Conservation (phyloP, 2,888 invertebrate genomes). For the Pyrochroa serraticornis region DNA sequence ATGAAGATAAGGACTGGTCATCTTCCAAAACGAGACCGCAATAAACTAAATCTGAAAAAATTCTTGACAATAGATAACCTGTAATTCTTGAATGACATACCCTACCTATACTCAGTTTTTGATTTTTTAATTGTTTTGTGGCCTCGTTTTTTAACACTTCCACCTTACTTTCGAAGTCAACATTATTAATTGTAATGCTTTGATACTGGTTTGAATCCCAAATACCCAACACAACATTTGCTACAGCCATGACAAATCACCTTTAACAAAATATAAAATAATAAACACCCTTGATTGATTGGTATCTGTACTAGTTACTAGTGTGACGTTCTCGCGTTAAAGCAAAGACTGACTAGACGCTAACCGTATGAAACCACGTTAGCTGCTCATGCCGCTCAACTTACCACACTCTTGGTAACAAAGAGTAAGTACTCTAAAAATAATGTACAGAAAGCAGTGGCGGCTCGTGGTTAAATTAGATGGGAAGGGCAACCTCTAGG, state of each 20-base stretch:
- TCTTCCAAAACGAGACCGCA: slow-evolving; percentile 74
- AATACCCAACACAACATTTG: slow-evolving; percentile 58
- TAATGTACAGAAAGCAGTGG: no score
- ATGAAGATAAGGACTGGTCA: slow-evolving; percentile 65
- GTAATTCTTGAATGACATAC: background rate
- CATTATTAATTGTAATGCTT: slow-evolving; percentile 65
- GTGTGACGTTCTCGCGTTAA: no score
- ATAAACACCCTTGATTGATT: no score
- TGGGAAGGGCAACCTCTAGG: no score
- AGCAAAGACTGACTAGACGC: no score
- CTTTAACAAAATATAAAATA: no score
- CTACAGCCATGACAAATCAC: slow-evolving; percentile 18
- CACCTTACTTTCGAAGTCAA: slow-evolving; percentile 67
- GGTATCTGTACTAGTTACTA: no score
- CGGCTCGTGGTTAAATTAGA: no score
- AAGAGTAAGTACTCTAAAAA: no score
- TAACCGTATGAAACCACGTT: no score
- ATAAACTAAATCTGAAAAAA: slow-evolving; percentile 68
- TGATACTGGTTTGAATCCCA: slow-evolving; percentile 61
- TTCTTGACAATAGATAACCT: background rate
- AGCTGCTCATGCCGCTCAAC: no score
- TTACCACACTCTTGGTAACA: no score
- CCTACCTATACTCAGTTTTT: slow-evolving; percentile 15
- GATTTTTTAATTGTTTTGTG: slow-evolving; percentile 24
- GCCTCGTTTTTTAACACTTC: slow-evolving; percentile 62